Evolutionary conservation across 2,888 invertebrate species (phyloP).

Genomic region (Dusona sp.): DNA sequence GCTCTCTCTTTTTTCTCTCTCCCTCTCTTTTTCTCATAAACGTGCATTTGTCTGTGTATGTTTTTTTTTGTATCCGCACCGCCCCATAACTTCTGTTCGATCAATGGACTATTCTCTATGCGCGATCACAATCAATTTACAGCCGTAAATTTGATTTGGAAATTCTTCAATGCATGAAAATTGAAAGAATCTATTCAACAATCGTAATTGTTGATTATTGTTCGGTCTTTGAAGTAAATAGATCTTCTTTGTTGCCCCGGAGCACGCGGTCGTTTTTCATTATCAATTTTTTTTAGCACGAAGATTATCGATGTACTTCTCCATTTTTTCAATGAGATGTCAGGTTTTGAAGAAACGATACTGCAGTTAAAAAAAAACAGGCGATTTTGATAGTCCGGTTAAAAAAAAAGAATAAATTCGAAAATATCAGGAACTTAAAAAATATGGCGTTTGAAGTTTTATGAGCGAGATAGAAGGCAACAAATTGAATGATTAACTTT

Average conservation of each 20-base stretch:
- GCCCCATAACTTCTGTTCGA: background rate
- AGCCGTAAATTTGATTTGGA: background rate
- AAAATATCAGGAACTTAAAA: too few relatives aligned
- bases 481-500: background rate
- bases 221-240: background rate
- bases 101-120: conserved; percentile 48
- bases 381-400: background rate
- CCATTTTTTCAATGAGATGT: background rate
- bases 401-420: too few relatives aligned
- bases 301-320: background rate
- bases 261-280: background rate
- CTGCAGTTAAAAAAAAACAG: background rate
- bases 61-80: conserved; percentile 8
- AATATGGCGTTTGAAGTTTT: background rate
- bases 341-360: background rate
- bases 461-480: background rate
- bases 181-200: conserved; percentile 10
- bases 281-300: background rate
- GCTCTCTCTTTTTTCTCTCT: background rate
- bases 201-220: conserved; percentile 53
- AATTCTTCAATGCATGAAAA: conserved; percentile 15
- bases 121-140: conserved; percentile 10
- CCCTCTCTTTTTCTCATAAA: background rate
- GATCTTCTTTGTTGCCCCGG: background rate
- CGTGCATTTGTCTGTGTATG: background rate